Evolutionary conservation across 2,888 invertebrate species (phyloP), one percentile per base, ranked within the genome.

Genomic region (Spisula subtruncata): DNA sequence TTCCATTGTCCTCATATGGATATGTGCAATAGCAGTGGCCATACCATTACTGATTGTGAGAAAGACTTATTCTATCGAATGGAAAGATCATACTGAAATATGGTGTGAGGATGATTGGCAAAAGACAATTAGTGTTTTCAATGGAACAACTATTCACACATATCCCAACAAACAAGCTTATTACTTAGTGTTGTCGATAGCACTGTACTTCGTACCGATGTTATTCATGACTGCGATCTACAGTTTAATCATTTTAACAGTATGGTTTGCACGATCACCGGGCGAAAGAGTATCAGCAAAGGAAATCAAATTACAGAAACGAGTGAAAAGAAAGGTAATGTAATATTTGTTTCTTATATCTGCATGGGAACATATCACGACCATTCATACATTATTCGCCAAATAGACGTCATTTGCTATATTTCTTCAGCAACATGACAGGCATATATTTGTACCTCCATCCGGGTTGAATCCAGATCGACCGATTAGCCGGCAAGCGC

Each of bases 201-300:
- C 98, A 10, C 96, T 98, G 32, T 98, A 98, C 0, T 98, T 98
- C 98, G 96, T 98, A 29, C 98, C 98, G 0, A 97, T 98, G 41
- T 97, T 97, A 0, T 97, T 98, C 0, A 98, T 98, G 98, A 96
- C 98, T 0, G 96, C 98, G n/a, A 98, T 98, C 93, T 98, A 98
- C 94, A 97, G 98, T 12, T 98, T 98, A 82, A 98, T 98, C 94
- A 98, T 98, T 90, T 97, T 97, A 85, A 98, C 98, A 96, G 98
- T 98, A 91, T 97, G 97, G 97, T 95, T 95, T 14, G 95, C 96
- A 20, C 93, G 94, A 71, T 93, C 96, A 6, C 97, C 97, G 0
- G 97, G 97, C 0, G 97, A 97, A 92, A 90, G 95, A 29, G 81
- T 93, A 1, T 94, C 95, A 66, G 94, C 94, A 71, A 94, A 95